phyloP scores from a whole-genome alignment of 2,113 vertebrate genomes.

The Cyanoramphus novaezelandiae region DNA sequence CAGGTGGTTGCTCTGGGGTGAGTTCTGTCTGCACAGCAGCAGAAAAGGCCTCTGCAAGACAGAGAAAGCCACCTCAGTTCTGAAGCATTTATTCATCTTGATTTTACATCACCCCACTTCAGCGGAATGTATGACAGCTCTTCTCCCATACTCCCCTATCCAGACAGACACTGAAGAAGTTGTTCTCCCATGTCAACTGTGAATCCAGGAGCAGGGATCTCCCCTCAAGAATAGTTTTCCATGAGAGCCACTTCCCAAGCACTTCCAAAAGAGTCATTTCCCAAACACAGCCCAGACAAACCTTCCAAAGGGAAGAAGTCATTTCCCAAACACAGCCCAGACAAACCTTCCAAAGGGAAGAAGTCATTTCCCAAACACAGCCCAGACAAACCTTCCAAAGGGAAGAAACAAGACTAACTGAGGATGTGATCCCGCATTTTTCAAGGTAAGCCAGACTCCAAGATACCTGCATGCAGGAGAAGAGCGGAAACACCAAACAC shows the following conservation, averaged over 20 bases:
- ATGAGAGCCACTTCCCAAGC: not conserved
- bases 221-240: not conserved
- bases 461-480: not conserved
- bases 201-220: not conserved
- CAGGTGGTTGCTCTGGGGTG: not conserved
- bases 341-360: not conserved
- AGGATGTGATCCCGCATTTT: not conserved
- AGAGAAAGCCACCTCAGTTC: fast-evolving
- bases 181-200: not conserved
- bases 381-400: no score
- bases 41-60: not conserved
- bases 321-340: not conserved
- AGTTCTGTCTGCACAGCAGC: not conserved
- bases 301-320: not conserved
- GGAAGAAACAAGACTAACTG: not conserved
- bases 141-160: fast-evolving
- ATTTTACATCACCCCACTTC: fast-evolving
- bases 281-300: not conserved
- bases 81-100: not conserved
- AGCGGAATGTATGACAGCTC: not conserved
- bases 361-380: not conserved
- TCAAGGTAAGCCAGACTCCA: not conserved
- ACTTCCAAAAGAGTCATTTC: not conserved
- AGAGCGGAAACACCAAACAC: not conserved
- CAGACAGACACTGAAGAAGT: not conserved